phyloP scores from a whole-genome alignment of 64 coral and sea anemone genomes.

The Pocillopora verrucosa region DNA sequence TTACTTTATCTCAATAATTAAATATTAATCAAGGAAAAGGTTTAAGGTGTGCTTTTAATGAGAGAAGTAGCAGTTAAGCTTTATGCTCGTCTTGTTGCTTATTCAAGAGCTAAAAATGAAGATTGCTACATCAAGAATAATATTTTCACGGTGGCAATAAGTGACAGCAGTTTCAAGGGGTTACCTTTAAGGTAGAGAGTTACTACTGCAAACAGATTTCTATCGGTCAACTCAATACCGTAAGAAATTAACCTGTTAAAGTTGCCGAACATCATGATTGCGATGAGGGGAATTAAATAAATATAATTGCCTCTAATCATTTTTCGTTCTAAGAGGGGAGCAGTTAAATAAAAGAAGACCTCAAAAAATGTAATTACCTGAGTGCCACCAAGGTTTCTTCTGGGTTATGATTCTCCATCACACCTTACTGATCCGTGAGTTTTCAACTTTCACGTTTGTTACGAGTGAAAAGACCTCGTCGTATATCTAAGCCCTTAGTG shows the following conservation, averaged over 20 bases:
- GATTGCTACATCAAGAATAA: neutral
- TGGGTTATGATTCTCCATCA: neutral
- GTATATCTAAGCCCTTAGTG: neutral
- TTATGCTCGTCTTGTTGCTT: neutral
- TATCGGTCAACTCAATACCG: neutral
- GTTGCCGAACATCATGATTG: neutral
- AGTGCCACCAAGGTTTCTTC: neutral
- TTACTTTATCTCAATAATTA: constrained; percentile 19
- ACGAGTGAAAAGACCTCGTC: neutral
- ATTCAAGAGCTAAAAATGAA: neutral
- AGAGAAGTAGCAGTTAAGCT: neutral
- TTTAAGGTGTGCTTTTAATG: neutral
- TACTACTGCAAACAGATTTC: neutral
- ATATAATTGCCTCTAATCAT: neutral
- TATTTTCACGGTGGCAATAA: neutral
- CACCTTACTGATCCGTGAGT: neutral
- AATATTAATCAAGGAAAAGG: constrained; percentile 6
- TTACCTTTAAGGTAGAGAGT: neutral
- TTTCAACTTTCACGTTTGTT: neutral
- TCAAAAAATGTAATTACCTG: constrained; percentile 2
- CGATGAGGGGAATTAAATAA: neutral
- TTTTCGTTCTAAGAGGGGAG: neutral
- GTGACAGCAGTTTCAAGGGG: neutral
- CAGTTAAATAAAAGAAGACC: neutral
- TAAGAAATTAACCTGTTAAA: neutral